Evolutionary conservation across 2,797 vertebrate species (phyloP).

Genomic region (Centropyge bicolor): DNA sequence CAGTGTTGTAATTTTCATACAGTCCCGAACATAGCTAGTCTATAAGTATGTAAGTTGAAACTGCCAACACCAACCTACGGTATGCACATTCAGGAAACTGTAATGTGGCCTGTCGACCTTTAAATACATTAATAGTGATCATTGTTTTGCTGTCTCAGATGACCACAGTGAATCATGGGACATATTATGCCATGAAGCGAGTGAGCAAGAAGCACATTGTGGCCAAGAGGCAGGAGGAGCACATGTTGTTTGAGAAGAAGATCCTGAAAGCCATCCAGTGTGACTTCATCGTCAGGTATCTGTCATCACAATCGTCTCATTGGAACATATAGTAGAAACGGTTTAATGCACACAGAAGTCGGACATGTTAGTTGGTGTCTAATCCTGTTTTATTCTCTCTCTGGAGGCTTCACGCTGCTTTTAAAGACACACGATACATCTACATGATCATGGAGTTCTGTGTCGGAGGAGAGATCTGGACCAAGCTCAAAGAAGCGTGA

Average conservation of each 20-base stretch:
- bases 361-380: not conserved
- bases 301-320: not conserved
- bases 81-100: no score
- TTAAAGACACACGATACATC: conserved; percentile 85
- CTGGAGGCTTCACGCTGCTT: conserved; percentile 84
- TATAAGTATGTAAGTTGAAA: no score
- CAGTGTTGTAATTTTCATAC: no score
- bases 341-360: not conserved
- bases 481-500: conserved; percentile 89
- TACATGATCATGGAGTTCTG: conserved; percentile 92
- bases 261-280: conserved; percentile 83
- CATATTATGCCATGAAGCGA: conserved; percentile 87
- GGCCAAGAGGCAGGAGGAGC: conserved; percentile 84
- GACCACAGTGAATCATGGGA: conserved; percentile 81
- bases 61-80: no score
- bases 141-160: conserved; percentile 68
- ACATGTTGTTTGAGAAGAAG: conserved; percentile 86
- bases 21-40: no score
- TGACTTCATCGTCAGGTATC: conserved; percentile 88
- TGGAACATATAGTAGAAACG: no score
- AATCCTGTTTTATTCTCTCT: not conserved
- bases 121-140: not conserved
- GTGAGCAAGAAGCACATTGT: conserved; percentile 88
- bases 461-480: conserved; percentile 89
- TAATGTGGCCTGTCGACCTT: no score